These are phyloP conservation scores for Aphelenchoides besseyi DNA, from an alignment of 1,140 invertebrate genomes.

Conservation along the genomic window DNA sequence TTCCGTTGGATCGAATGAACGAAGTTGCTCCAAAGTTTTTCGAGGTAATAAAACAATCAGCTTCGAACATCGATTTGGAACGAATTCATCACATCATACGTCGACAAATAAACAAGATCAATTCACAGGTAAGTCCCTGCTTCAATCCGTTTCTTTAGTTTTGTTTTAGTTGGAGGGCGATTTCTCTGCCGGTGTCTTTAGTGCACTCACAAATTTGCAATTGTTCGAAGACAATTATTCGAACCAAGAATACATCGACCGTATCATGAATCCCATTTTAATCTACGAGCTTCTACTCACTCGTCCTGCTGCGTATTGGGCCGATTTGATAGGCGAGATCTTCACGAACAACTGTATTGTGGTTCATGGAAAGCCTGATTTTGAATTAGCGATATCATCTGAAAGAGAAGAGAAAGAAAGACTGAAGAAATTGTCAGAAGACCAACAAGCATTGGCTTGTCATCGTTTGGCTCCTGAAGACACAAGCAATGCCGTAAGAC, in stretches of 20 bases:
- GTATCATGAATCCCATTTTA: conserved; percentile 6
- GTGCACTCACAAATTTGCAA: neutral
- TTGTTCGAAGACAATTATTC: neutral
- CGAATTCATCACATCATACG: conserved; percentile 73
- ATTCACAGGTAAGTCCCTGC: conserved; percentile 18
- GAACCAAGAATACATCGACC: conserved; percentile 12
- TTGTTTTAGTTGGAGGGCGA: conserved; percentile 12
- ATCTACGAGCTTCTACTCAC: neutral
- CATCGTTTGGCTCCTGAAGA: neutral
- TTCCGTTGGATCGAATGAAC: conserved; percentile 72
- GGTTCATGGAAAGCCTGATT: conserved; percentile 10
- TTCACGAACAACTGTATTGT: conserved; percentile 17
- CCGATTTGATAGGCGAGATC: conserved; percentile 1
- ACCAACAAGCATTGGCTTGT: neutral
- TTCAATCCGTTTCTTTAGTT: neutral
- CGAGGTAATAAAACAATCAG: neutral
- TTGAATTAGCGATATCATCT: neutral
- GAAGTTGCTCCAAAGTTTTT: conserved; percentile 65
- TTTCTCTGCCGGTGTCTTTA: neutral
- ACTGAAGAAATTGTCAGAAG: conserved; percentile 11
- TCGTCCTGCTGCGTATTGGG: conserved; percentile 3
- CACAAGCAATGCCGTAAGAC: neutral
- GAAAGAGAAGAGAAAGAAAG: neutral
- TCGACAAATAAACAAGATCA: conserved; percentile 70
- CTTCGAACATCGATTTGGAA: conserved; percentile 73